These are phyloP conservation scores for Stenichneumon culpator DNA, from an alignment of 2,888 invertebrate genomes.

Conservation along the genomic window DNA sequence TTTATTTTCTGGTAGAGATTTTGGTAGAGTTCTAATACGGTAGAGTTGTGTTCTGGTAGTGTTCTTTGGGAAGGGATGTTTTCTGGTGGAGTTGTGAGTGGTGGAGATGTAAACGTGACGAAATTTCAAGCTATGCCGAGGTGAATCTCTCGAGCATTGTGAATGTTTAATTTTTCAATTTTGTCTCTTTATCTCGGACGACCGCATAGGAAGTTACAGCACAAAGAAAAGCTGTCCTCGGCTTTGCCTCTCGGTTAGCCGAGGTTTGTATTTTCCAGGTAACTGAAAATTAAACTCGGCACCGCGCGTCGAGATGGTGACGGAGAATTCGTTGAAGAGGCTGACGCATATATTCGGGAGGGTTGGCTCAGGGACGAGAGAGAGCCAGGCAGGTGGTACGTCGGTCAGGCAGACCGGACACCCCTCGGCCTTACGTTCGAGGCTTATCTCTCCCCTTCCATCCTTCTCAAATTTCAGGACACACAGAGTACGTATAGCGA, in stretches of 20 bases:
- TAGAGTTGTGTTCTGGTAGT: too few relatives aligned
- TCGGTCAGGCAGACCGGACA: conserved; percentile 12
- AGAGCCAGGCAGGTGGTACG: conserved; percentile 27
- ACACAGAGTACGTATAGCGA: conserved; percentile 56
- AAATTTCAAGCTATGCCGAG: too few relatives aligned
- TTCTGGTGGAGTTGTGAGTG: too few relatives aligned
- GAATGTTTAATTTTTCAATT: too few relatives aligned
- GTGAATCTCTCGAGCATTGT: too few relatives aligned
- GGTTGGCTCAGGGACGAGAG: conserved; percentile 1
- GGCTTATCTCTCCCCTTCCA: conserved; percentile 69
- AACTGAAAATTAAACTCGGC: neutral
- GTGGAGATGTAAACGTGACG: too few relatives aligned
- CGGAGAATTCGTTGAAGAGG: neutral
- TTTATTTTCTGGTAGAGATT: too few relatives aligned
- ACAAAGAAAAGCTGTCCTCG: neutral
- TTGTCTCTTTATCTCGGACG: too few relatives aligned
- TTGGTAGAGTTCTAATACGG: too few relatives aligned
- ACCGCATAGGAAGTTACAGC: neutral
- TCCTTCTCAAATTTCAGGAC: conserved; percentile 73
- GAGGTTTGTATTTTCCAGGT: neutral
- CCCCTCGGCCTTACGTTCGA: conserved; percentile 61
- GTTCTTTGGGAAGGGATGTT: too few relatives aligned
- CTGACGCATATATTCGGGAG: neutral
- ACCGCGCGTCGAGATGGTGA: neutral
- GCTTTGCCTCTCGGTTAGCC: neutral